Base-by-base conservation (phyloP, 2,113 vertebrate species). In the Typhlomys cinereus region DNA sequence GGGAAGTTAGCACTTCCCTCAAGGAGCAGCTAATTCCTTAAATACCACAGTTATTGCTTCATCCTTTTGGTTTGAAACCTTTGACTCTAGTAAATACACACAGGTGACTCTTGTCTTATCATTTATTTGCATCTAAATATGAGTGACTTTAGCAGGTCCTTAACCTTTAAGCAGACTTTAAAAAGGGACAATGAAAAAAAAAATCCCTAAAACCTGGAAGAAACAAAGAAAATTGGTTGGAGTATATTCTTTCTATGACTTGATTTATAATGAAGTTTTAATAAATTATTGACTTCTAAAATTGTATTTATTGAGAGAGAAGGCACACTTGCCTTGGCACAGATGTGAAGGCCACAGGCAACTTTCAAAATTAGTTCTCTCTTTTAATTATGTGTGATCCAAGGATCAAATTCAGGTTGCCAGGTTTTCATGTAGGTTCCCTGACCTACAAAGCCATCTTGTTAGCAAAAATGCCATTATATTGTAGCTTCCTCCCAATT, bases 41-140 rank as follows among this genome's bases (percentile, higher is more conserved):
- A 93, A 96, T 95, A 90, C 93, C 95, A 93, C n/a, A 89, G 79
- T 73, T 90, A 52, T 67, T 92, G 39, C 50, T 62, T 94, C 41
- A 27, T 88, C 88, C 69, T 90, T 89, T 67, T 88, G n/a, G 59
- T 50, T 76, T 76, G 66, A 90, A 81, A 66, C 54, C 61, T 92
- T 88, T 94, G 88, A 88, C 66, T 6, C 52, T 41, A 41, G 41
- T 93, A 95, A 96, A 93, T 36, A 71, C 20, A 13, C 17, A 18
- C 82, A 90, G 82, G 70, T 76, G 81, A 83, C 46, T 83, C 78
- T 94, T 82, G 6, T 61, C 79, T 95, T 90, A 94, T 92, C 90
- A 95, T 20, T 67, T 89, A 86, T 95, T 95, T 85, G 20, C 81
- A 88, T 90, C 62, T 95, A 83, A 91, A 71, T 73, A 93, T 36